A percentile compares a stretch with the other conserved stretches of the same genome.
Evolutionary conservation across 2,888 invertebrate genomes (phyloP).

Genomic region (Neocrepidodera transversa): DNA sequence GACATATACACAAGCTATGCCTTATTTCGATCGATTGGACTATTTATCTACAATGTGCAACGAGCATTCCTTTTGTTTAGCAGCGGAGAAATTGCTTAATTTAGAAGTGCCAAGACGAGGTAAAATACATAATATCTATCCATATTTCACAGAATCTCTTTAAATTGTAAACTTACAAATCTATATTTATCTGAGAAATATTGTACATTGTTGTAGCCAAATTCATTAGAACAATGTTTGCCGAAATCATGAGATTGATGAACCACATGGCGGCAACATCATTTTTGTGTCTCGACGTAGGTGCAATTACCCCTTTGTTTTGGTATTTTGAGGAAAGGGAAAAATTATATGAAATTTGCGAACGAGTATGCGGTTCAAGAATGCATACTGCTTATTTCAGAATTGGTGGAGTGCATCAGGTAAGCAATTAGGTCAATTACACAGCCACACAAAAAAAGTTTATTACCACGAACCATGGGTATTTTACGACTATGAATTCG

Average conservation of each 20-base stretch:
- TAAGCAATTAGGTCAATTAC: too few species aligned
- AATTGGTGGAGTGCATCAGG: constrained; percentile 80
- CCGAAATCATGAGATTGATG: constrained; percentile 75
- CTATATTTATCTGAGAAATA: neutral
- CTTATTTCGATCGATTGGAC: constrained; percentile 87
- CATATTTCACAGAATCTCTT: neutral
- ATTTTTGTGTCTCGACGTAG: constrained; percentile 77
- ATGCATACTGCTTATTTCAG: constrained; percentile 84
- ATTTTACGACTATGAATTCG: too few species aligned
- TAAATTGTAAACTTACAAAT: neutral
- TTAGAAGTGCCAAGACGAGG: constrained; percentile 79
- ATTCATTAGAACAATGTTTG: constrained; percentile 65
- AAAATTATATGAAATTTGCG: constrained; percentile 85
- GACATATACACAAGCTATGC: constrained; percentile 83
- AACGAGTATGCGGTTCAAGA: constrained; percentile 82
- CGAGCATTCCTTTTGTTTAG: constrained; percentile 79
- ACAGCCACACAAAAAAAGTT: too few species aligned
- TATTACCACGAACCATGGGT: too few species aligned
- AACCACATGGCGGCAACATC: constrained; percentile 82
- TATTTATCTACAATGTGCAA: constrained; percentile 86
- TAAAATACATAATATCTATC: constrained; percentile 65
- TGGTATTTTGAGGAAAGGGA: constrained; percentile 92
- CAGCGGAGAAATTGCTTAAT: constrained; percentile 83
- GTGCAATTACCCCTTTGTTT: constrained; percentile 88
- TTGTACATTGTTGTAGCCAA: constrained; percentile 12